phyloP scores from a whole-genome alignment of 2,113 vertebrate genomes.

The Anas platyrhynchos region DNA sequence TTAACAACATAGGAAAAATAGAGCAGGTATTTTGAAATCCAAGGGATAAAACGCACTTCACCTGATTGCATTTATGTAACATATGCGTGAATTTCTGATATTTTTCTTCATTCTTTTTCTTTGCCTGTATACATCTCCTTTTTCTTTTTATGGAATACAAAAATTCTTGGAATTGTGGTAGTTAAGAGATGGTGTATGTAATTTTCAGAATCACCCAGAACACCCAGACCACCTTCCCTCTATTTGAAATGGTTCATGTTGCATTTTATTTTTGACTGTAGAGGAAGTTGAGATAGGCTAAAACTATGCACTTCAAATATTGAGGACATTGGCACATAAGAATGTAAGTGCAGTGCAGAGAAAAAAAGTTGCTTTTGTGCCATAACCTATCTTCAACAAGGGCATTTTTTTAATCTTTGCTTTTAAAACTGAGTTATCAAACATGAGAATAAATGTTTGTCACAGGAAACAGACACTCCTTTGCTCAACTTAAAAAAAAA shows the following conservation, averaged over 20 bases:
- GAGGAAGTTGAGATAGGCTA: background rate
- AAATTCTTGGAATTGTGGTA: background rate
- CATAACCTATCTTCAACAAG: background rate
- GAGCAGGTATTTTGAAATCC: constrained; percentile 30
- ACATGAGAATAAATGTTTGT: background rate
- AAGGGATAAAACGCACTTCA: constrained; percentile 20
- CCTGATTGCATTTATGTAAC: constrained; percentile 51
- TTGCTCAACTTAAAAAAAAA: background rate
- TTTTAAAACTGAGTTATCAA: background rate
- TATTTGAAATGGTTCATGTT: background rate
- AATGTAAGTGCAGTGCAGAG: background rate
- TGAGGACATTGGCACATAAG: background rate
- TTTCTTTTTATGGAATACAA: background rate
- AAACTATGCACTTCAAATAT: background rate
- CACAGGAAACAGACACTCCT: background rate
- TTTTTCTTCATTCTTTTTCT: background rate
- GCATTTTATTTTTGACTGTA: background rate
- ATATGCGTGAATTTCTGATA: background rate
- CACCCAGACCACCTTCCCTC: background rate
- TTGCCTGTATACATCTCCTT: background rate
- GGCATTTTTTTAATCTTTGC: background rate
- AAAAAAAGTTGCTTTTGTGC: background rate
- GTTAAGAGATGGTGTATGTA: background rate
- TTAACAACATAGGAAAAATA: constrained; percentile 15
- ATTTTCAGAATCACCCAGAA: background rate